These are phyloP conservation scores for Neopipo cinnamomea DNA, from an alignment of 2,113 vertebrate species.

Conservation along the genomic window DNA sequence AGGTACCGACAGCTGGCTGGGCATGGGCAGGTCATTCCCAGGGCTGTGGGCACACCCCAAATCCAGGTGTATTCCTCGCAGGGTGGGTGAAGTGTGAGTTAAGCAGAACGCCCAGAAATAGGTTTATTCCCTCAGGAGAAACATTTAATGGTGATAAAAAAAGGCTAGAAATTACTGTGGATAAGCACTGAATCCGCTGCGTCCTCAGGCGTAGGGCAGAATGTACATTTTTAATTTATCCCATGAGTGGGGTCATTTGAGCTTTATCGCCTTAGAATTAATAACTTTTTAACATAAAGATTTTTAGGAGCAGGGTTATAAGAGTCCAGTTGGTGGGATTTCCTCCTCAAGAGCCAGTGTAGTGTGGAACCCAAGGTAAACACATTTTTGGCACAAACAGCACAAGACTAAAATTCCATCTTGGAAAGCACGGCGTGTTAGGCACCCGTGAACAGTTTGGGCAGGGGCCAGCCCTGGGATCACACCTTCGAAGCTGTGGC, in stretches of 20 bases:
- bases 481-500: not conserved
- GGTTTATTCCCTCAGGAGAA: not conserved
- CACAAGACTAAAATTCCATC: not conserved
- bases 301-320: not conserved
- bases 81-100: too few species aligned
- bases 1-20: conserved; percentile 6
- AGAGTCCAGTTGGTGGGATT: not conserved
- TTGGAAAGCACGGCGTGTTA: rapidly evolving
- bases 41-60: not conserved
- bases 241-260: not conserved
- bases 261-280: too few species aligned
- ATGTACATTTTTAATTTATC: rapidly evolving
- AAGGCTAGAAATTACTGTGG: not conserved
- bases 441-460: not conserved
- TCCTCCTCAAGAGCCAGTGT: not conserved
- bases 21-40: rapidly evolving
- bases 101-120: not conserved
- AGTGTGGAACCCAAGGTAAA: not conserved
- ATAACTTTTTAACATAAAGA: too few species aligned
- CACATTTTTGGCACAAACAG: not conserved
- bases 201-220: not conserved
- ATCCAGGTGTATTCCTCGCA: not conserved
- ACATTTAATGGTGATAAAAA: not conserved
- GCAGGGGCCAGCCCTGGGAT: not conserved
- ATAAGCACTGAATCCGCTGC: rapidly evolving